Percentiles rank a stretch among this genome's conserved stretches.
These are phyloP conservation scores for Clivina fossor DNA, from an alignment of 2,888 invertebrate species.

Conservation along the genomic window DNA sequence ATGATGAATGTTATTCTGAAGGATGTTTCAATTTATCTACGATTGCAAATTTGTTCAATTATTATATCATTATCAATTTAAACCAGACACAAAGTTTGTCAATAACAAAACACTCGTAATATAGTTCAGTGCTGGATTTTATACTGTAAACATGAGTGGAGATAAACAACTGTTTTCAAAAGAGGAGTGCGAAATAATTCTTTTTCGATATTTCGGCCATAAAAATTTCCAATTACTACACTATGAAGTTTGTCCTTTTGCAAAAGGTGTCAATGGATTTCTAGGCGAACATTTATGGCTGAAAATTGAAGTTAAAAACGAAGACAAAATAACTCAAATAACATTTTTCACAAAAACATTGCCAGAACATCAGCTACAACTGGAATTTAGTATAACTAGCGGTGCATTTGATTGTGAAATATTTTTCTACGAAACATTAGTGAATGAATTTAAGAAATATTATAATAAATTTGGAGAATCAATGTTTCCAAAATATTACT, in stretches of 20 bases:
- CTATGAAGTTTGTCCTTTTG: slow-evolving; percentile 35
- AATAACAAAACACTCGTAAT: too few relatives aligned
- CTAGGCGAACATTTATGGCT: slow-evolving; percentile 43
- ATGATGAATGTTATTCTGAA: too few relatives aligned
- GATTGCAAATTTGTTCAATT: too few relatives aligned
- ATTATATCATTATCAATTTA: too few relatives aligned
- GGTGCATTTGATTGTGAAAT: slow-evolving; percentile 35
- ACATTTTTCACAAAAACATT: slow-evolving; percentile 35
- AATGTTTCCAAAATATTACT: slow-evolving; percentile 47
- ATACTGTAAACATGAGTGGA: too few relatives aligned
- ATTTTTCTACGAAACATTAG: slow-evolving; percentile 31
- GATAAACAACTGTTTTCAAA: slow-evolving; percentile 7
- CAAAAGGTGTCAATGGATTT: slow-evolving; percentile 39
- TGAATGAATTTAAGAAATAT: slow-evolving; percentile 22
- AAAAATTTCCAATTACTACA: slow-evolving; percentile 17
- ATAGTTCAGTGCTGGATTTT: too few relatives aligned
- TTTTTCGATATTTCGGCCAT: slow-evolving; percentile 9
- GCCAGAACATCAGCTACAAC: slow-evolving; percentile 13
- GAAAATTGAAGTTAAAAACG: slow-evolving; percentile 34
- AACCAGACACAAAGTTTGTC: too few relatives aligned
- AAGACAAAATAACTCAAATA: slow-evolving; percentile 19
- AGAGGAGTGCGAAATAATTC: slow-evolving; percentile 21
- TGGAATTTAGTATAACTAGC: slow-evolving; percentile 22
- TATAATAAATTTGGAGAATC: slow-evolving; percentile 18
- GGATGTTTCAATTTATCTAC: too few relatives aligned